Evolutionary conservation across 2,888 invertebrate species (phyloP).

Genomic region (Mycogona germanica): DNA sequence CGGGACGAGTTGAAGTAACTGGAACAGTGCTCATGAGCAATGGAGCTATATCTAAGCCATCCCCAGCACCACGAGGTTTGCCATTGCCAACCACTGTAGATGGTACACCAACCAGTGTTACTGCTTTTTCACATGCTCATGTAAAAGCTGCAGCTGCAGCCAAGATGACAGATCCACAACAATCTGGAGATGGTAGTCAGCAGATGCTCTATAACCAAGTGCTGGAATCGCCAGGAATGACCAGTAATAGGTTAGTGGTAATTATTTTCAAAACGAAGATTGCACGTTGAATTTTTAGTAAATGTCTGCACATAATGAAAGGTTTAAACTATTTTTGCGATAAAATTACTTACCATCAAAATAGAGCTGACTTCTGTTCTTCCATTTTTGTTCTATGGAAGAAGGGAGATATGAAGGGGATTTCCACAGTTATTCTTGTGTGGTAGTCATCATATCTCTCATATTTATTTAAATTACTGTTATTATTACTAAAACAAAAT

Average conservation of each 20-base stretch:
- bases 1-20: not conserved
- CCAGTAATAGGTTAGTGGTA: conserved; percentile 8
- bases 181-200: no score
- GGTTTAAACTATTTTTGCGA: no score
- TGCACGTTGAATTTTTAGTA: not conserved
- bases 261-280: not conserved
- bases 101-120: conserved; percentile 12
- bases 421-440: no score
- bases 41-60: conserved; percentile 3
- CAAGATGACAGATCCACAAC: not conserved
- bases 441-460: no score
- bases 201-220: no score
- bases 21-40: not conserved
- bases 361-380: no score
- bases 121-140: conserved; percentile 15
- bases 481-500: not conserved
- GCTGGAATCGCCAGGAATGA: conserved; percentile 17
- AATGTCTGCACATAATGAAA: no score
- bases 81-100: not conserved
- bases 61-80: conserved; percentile 10
- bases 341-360: no score
- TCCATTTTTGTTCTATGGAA: no score
- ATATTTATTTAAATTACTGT: not conserved
- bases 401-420: no score
- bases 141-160: conserved; percentile 11